Conservation (phyloP, 2,113 vertebrate genomes). For the Heliornis fulica region DNA sequence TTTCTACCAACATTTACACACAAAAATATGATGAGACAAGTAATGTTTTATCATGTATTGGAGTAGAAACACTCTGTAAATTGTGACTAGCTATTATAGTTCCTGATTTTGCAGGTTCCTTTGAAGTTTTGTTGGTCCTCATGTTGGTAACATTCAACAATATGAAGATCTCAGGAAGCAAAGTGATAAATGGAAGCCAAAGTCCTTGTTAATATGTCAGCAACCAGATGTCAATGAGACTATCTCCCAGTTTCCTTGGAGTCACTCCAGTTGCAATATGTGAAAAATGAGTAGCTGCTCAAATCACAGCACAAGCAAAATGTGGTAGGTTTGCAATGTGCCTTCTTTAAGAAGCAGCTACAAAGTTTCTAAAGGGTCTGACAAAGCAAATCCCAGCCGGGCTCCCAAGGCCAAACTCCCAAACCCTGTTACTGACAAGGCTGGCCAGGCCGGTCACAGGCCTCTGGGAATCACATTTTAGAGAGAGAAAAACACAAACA, state of each 20-base stretch:
- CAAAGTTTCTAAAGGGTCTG: too few relatives aligned
- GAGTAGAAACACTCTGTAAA: not conserved
- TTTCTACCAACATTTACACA: constrained; percentile 7
- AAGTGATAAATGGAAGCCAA: not conserved
- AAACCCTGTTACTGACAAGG: too few relatives aligned
- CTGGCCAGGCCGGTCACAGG: too few relatives aligned
- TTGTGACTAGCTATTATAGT: not conserved
- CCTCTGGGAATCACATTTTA: too few relatives aligned
- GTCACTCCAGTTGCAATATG: not conserved
- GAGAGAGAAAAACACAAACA: too few relatives aligned
- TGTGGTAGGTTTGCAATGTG: too few relatives aligned
- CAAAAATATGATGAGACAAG: not conserved
- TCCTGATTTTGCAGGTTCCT: not conserved
- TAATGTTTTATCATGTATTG: not conserved
- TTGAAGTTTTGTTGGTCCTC: not conserved
- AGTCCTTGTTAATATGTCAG: not conserved
- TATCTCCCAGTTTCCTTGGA: not conserved
- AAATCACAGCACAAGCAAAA: not conserved
- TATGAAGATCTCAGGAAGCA: not conserved
- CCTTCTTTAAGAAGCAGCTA: too few relatives aligned
- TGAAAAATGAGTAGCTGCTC: not conserved
- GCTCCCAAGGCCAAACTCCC: too few relatives aligned
- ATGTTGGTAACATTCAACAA: not conserved
- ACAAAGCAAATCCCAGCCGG: too few relatives aligned
- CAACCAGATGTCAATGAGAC: not conserved